Percentiles rank a stretch among this genome's conserved stretches.
phyloP scores from a whole-genome alignment of 2,797 vertebrate species.

The Takifugu ocellatus region DNA sequence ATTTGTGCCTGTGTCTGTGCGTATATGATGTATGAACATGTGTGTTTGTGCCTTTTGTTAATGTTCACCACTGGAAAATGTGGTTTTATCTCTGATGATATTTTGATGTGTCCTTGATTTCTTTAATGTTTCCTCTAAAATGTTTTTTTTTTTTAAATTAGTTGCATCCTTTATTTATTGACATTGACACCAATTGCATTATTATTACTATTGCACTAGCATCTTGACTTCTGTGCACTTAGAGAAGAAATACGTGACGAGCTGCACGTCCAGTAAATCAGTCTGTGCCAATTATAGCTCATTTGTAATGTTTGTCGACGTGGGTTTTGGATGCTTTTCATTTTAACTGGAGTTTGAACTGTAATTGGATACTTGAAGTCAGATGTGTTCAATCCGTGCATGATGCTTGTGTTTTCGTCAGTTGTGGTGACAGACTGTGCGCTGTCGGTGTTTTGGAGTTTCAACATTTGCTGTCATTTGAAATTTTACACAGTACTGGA shows the following conservation, averaged over 20 bases:
- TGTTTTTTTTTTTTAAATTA: conserved; percentile 21
- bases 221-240: conserved; percentile 62
- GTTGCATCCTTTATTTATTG: conserved; percentile 53
- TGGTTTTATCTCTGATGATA: conserved; percentile 37
- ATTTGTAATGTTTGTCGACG: conserved; percentile 49
- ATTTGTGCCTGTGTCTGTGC: conserved; percentile 1
- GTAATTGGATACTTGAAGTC: conserved; percentile 56
- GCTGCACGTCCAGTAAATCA: conserved; percentile 57
- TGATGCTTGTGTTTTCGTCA: conserved; percentile 49
- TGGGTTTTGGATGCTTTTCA: conserved; percentile 39
- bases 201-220: conserved; percentile 55
- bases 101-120: conserved; percentile 37
- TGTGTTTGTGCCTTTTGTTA: conserved; percentile 29
- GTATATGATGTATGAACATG: conserved; percentile 16
- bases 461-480: conserved; percentile 37
- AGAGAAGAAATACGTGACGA: conserved; percentile 28
- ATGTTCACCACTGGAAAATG: conserved; percentile 34
- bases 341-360: conserved; percentile 50
- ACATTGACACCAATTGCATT: conserved; percentile 32
- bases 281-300: conserved; percentile 52
- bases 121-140: conserved; percentile 26
- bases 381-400: conserved; percentile 38
- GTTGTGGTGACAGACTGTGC: conserved; percentile 36
- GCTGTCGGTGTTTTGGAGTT: conserved; percentile 36
- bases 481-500: conserved; percentile 23